Base-by-base conservation (phyloP, 1,140 invertebrate genomes). In the Mercenaria mercenaria region DNA sequence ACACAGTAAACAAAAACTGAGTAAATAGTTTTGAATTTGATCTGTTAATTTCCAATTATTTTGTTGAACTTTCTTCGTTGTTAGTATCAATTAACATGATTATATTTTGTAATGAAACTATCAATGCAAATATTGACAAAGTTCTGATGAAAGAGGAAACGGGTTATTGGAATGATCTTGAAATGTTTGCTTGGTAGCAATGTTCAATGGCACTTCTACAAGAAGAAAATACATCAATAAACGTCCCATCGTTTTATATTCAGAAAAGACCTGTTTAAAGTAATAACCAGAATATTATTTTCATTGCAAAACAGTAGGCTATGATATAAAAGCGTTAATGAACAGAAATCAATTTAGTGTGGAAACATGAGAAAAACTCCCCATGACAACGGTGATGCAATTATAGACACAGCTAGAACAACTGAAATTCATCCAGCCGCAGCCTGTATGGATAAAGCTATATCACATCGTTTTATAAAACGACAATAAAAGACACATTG, bases 51-150 rank as follows among this genome's bases (percentile, higher is more conserved):
- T 77, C 43, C 3, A 64, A 64, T 34, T 39, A 39, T 29, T 67
- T 34, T 61, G 50, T 81, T 88, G 86, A 88, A 88, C 74, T 88
- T 88, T 88, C 86, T 88, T 80, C 86, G 86, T 88, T 88, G 86
- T 69, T 79, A 32, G 0, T 26, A 79, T 72, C 41, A 79, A 67
- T 88, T 77, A 50, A 50, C 41, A 88, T 80, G 64, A 64, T 77
- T 50, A 81, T 79, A 67, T 64, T 88, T 39, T 20, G 52, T 50
- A 64, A 81, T 81, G 32, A 88, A 80, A 43, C 15, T 43, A 52
- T 88, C 43, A 69, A 20, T 50, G 64, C 50, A 32, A 88, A 81
- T 81, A 81, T 88, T 88, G 32, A 72, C 86, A 81, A n/a, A 64
- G 61, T 69, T 26, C 86, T 88, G 26, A 20, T 43, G 39, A 72